phyloP scores from a whole-genome alignment of 2,888 invertebrate species.

The Craniophora ligustri region DNA sequence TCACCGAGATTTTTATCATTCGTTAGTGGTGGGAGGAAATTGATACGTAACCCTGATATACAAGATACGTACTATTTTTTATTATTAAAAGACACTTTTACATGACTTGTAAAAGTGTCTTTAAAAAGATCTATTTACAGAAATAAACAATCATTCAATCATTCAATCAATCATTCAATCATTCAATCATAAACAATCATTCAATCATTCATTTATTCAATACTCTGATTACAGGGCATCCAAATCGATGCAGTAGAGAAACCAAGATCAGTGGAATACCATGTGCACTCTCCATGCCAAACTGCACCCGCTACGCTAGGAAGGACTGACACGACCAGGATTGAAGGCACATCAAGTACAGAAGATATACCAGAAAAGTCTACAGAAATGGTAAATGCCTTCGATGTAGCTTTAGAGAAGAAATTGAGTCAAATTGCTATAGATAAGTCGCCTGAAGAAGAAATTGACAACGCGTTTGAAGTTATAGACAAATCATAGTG shows the following conservation, averaged over 20 bases:
- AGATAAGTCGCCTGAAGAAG: slow-evolving; percentile 75
- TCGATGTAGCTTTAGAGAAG: slow-evolving; percentile 32
- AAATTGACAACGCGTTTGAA: slow-evolving; percentile 83
- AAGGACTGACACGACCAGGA: slow-evolving; percentile 21
- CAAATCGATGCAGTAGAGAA: slow-evolving; percentile 64
- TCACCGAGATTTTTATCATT: neutral
- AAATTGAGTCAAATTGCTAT: slow-evolving; percentile 29
- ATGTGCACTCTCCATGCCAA: slow-evolving; percentile 62
- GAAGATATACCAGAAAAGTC: slow-evolving; percentile 13
- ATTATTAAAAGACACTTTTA: no score
- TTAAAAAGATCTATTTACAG: no score
- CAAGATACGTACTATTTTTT: no score
- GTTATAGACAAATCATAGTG: slow-evolving; percentile 77
- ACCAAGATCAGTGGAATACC: slow-evolving; percentile 71
- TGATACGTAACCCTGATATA: no score
- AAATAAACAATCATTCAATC: no score
- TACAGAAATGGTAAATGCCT: slow-evolving; percentile 3
- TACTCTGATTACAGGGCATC: slow-evolving; percentile 63
- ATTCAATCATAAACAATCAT: no score
- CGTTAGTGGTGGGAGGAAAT: slow-evolving; percentile 7
- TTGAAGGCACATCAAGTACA: slow-evolving; percentile 14
- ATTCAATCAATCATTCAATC: no score
- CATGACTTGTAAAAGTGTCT: no score
- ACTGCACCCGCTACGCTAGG: slow-evolving; percentile 44
- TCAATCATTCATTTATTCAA: neutral